Percentiles rank a stretch among this genome's conserved stretches.
These are phyloP conservation scores for Echeneis naucrates DNA, from an alignment of 2,797 vertebrate genomes.

Conservation along the genomic window DNA sequence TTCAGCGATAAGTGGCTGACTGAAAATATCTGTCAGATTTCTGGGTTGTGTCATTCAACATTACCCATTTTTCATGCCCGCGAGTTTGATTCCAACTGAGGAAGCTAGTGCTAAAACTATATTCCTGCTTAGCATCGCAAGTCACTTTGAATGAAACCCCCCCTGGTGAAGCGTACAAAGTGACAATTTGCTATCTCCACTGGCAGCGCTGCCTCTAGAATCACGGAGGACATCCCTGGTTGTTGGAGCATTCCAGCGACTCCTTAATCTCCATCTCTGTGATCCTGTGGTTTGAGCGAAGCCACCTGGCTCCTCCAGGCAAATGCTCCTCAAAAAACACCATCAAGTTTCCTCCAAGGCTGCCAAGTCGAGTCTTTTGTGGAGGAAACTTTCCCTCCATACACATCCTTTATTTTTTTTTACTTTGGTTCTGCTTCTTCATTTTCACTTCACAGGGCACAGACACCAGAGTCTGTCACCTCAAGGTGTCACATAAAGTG, in stretches of 20 bases:
- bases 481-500: conserved; percentile 21
- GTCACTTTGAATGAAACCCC: conserved; percentile 50
- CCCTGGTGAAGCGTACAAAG: conserved; percentile 49
- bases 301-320: conserved; percentile 51
- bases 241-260: conserved; percentile 44
- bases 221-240: conserved; percentile 54
- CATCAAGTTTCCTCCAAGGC: conserved; percentile 17
- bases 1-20: conserved; percentile 37
- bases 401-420: neutral
- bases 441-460: conserved; percentile 31
- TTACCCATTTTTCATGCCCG: neutral
- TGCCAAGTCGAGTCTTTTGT: conserved; percentile 25
- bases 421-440: conserved; percentile 18
- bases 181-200: conserved; percentile 64
- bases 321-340: conserved; percentile 23
- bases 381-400: conserved; percentile 11
- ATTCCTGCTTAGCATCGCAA: conserved; percentile 14
- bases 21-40: conserved; percentile 32
- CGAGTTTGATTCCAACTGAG: conserved; percentile 30
- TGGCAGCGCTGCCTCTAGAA: conserved; percentile 49
- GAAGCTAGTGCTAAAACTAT: conserved; percentile 20
- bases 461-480: conserved; percentile 4
- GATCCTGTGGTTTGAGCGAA: conserved; percentile 53
- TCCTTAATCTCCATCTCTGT: conserved; percentile 66
- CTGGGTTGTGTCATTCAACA: conserved; percentile 3